A percentile compares a stretch with the other conserved stretches of the same genome.
Conservation (phyloP, 2,888 invertebrate genomes). For the Drosophila meridionalis region DNA sequence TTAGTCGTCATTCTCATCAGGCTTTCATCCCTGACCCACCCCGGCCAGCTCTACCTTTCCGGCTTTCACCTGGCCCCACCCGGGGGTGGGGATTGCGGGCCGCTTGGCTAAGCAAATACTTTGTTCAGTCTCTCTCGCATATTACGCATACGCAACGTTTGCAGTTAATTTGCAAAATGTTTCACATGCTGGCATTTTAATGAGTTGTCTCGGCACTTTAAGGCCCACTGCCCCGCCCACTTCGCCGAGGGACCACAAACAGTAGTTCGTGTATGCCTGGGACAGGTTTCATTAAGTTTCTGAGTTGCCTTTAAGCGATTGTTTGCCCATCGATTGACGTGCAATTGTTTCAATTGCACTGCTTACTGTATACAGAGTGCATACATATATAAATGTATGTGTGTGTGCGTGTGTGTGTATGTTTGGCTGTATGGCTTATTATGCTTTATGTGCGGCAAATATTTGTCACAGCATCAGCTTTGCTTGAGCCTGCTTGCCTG, state of each 20-base stretch:
- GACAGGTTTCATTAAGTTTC: constrained; percentile 50
- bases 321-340: constrained; percentile 58
- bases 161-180: constrained; percentile 80
- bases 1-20: constrained; percentile 52
- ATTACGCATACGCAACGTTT: constrained; percentile 74
- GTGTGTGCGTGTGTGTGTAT: constrained; percentile 6
- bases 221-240: constrained; percentile 2
- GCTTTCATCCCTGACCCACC: constrained; percentile 10
- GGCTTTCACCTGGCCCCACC: not conserved
- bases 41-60: not conserved
- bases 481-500: constrained; percentile 8
- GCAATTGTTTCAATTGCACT: constrained; percentile 29
- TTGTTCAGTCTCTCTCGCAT: constrained; percentile 47
- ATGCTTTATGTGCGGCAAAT: constrained; percentile 57
- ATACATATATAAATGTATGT: not conserved
- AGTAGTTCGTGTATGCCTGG: constrained; percentile 12
- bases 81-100: not conserved
- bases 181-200: constrained; percentile 68
- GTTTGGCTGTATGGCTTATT: constrained; percentile 47
- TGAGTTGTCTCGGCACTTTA: constrained; percentile 68
- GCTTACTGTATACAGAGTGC: not conserved
- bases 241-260: not conserved
- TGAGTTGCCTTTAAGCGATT: constrained; percentile 33
- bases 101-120: constrained; percentile 67
- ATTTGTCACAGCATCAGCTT: constrained; percentile 55